phyloP scores from a whole-genome alignment of 2,113 vertebrate genomes.

The Crocuta crocuta region DNA sequence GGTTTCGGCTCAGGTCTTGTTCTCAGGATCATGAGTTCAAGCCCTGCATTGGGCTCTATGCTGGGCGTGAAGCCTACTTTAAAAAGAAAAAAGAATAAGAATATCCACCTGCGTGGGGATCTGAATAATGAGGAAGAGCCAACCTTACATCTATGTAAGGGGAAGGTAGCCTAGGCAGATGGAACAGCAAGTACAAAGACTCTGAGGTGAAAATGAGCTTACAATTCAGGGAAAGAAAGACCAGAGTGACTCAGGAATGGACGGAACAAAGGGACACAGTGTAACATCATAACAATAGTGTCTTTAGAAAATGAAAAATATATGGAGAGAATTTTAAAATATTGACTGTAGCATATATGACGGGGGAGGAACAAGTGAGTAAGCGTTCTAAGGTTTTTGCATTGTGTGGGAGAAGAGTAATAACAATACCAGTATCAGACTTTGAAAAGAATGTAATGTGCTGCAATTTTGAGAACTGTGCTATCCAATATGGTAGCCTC shows the following conservation, averaged over 20 bases:
- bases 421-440: not conserved
- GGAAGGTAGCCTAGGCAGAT: not conserved
- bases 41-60: too few species aligned
- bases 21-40: too few species aligned
- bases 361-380: not conserved
- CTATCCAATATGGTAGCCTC: not conserved
- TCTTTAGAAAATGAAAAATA: not conserved
- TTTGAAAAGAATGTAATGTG: not conserved
- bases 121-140: not conserved
- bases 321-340: not conserved
- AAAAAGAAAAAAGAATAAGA: too few species aligned
- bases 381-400: not conserved
- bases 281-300: not conserved
- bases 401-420: not conserved
- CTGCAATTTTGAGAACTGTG: not conserved
- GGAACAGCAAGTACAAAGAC: not conserved
- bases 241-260: not conserved
- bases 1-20: too few species aligned
- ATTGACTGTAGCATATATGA: not conserved
- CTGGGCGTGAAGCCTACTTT: too few species aligned
- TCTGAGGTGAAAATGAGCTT: not conserved
- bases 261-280: not conserved
- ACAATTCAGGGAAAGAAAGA: not conserved
- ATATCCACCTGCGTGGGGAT: not conserved
- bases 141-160: rapidly evolving